These are phyloP conservation scores for Bucco capensis DNA, from an alignment of 2,113 vertebrate species.

Conservation along the genomic window DNA sequence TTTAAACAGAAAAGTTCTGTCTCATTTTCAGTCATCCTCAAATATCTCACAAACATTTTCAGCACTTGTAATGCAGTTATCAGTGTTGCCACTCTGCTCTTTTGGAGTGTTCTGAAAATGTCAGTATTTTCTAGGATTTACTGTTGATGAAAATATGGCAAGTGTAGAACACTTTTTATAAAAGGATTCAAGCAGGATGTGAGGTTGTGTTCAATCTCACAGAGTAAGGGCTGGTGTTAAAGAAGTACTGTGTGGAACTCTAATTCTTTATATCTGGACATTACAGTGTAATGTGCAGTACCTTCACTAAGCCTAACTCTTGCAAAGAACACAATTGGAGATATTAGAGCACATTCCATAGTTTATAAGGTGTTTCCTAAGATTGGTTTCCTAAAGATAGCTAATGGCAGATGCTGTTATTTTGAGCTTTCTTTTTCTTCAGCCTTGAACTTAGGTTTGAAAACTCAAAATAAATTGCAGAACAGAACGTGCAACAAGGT, in stretches of 20 bases:
- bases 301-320: neutral
- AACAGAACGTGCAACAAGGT: neutral
- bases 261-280: neutral
- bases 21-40: neutral
- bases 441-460: neutral
- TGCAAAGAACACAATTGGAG: neutral
- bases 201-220: neutral
- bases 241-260: neutral
- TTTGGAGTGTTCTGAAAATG: constrained; percentile 5
- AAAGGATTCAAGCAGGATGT: neutral
- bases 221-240: neutral
- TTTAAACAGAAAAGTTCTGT: constrained; percentile 5
- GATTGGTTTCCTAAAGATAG: neutral
- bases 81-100: neutral
- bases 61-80: neutral
- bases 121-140: neutral
- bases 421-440: neutral
- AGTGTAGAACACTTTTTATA: neutral
- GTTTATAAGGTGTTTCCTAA: neutral
- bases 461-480: neutral
- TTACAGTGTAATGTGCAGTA: neutral
- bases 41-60: neutral
- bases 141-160: neutral
- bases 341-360: neutral
- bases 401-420: neutral